Evolutionary conservation across 2,888 invertebrate genomes (phyloP), one percentile per base, ranked within the genome.

Genomic region (Sesia bembeciformis): DNA sequence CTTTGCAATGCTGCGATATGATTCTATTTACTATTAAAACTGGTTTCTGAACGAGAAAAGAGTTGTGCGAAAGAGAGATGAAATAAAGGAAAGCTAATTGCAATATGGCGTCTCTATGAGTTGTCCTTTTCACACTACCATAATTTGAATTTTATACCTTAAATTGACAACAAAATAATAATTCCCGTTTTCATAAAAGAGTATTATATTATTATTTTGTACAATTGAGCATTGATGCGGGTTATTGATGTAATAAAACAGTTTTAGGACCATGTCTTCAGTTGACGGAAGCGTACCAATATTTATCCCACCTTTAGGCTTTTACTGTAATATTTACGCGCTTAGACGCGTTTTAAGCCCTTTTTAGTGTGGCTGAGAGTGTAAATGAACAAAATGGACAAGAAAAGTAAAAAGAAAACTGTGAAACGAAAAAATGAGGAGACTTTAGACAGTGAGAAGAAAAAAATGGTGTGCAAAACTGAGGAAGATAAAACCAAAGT

Each of bases 371-470:
- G 60, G 53, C 53, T 56, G 58, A 57, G 58, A 55, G 61, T 66
- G 57, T 61, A 69, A 68, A 66, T 71, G n/a, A 46, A 6, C 46
- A 86, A 85, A 78, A 90, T 90, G 90, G 90, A 90, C 79, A 90
- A 90, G 74, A 90, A 90, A 76, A 87, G 66, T 61, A 88, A 87
- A 66, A 90, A 84, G 74, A 82, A 82, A 67, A 89, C 84, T 51
- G 84, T 83, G 56, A 90, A 90, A 73, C 76, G 90, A 52, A 90
- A 90, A 80, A 81, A 72, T 74, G 90, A 89, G 64, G 90, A 90
- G 40, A 63, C 79, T 2, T 72, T 61, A 0, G 90, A 90, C 23
- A 67, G 74, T 60, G 89, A 88, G 41, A 86, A 83, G 64, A 88
- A 88, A 65, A 83, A 87, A 86, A 80, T 85, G 42, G 71, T 78